Percentiles rank a stretch among this genome's conserved stretches.
Evolutionary conservation across 2,888 invertebrate species (phyloP).

Genomic region (Cremastobaeus sp.): DNA sequence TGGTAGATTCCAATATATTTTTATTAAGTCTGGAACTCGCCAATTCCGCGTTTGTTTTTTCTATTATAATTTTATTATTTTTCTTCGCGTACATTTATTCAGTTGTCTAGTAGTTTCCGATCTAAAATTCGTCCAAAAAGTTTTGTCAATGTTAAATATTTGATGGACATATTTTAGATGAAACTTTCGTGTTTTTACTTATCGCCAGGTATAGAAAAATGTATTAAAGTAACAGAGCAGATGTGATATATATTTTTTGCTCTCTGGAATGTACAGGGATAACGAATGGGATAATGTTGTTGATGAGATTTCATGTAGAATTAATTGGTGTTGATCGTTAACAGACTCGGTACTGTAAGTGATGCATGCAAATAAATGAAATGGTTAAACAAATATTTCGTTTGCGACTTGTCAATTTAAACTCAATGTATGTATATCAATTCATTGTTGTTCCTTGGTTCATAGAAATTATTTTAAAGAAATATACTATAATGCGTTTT

Average conservation of each 20-base stretch:
- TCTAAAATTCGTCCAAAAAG: constrained; percentile 25
- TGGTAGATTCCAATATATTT: constrained; percentile 40
- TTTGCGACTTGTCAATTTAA: too few relatives aligned
- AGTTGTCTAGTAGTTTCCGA: constrained; percentile 12
- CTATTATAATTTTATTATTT: constrained; percentile 3
- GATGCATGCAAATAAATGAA: constrained; percentile 2
- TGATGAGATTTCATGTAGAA: constrained; percentile 24
- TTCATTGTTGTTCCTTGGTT: too few relatives aligned
- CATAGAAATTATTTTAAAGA: too few relatives aligned
- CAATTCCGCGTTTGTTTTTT: constrained; percentile 33
- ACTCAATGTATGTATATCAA: too few relatives aligned
- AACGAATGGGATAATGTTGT: constrained; percentile 2
- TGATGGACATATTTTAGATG: constrained; percentile 40
- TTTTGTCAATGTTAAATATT: constrained; percentile 32
- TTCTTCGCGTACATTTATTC: constrained; percentile 2
- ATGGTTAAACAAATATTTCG: not conserved
- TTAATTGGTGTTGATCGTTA: constrained; percentile 16
- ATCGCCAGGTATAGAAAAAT: constrained; percentile 3
- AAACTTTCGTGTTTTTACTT: constrained; percentile 41
- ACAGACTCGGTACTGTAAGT: not conserved
- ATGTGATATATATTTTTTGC: constrained; percentile 48
- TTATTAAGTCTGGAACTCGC: constrained; percentile 14
- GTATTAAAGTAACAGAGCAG: constrained; percentile 30
- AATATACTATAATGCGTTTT: too few relatives aligned
- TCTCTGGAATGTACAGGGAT: constrained; percentile 41